Evolutionary conservation across 2,113 vertebrate species (phyloP), one percentile per base, ranked within the genome.

Genomic region (Upupa epops): DNA sequence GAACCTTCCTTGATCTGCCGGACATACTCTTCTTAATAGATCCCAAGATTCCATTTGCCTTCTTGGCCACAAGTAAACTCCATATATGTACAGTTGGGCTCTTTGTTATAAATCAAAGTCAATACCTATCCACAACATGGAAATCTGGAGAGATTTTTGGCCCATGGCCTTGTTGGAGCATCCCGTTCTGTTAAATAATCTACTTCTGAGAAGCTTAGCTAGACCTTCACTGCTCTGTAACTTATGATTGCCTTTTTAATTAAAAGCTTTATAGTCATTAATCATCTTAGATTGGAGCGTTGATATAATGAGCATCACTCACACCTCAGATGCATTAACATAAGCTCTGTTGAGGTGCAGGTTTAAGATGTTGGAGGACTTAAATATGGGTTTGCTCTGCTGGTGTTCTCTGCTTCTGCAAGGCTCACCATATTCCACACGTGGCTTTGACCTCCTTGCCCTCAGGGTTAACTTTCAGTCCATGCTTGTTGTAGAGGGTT

Each of bases 201-300:
- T 86, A 82, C 83, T 95, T 84, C 70, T 86, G 60, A 91, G 88
- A 90, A 95, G 88, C 90, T 78, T 61, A 86, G 32, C 61, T 76
- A 81, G 88, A 88, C 73, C 86, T 94, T 92, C 70, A 78, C 80
- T 54, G 55, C 71, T 95, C 69, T 81, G 80, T 83, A 89, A 74
- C 80, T 91, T 89, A 78, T 40, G 66, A 91, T 91, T 93, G 74
- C 74, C 65, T 90, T 93, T 96, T 94, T 95, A 95, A 96, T 96
- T 86, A 93, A 92, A 95, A 93, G 61, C 81, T 86, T 90, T 78
- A 36, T 86, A 31, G 36, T 86, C 96, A 95, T 95, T 94, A 92
- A 95, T 96, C 94, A 89, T 73, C 73, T 65, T 72, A 84, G 86
- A 90, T 87, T 79, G 51, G 49, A 84, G 17, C 45, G 80, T 84